Conservation (phyloP, 1,140 invertebrate genomes). For the Aphelenchoides fujianensis region DNA sequence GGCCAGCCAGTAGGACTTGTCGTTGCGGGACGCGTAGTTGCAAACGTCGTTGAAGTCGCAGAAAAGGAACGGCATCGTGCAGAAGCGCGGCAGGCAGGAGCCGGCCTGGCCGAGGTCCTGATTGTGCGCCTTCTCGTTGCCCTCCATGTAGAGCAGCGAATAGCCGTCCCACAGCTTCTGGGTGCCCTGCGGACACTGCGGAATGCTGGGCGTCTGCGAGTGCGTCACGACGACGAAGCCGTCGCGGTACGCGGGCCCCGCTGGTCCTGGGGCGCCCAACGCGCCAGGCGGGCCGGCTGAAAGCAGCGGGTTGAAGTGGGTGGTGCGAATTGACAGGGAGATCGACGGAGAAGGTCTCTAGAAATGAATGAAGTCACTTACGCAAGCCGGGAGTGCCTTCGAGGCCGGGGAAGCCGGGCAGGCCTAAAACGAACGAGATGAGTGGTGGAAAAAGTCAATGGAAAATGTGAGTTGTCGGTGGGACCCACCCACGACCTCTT, state of each 20-base stretch:
- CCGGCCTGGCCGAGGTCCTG: slow-evolving; percentile 87
- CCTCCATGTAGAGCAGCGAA: slow-evolving; percentile 88
- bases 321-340: not conserved
- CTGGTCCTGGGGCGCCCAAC: slow-evolving; percentile 40
- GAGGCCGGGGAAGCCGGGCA: slow-evolving; percentile 45
- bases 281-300: slow-evolving; percentile 29
- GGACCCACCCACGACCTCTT: too few species aligned
- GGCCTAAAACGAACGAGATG: slow-evolving; percentile 20
- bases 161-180: slow-evolving; percentile 90
- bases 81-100: slow-evolving; percentile 87
- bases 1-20: slow-evolving; percentile 92
- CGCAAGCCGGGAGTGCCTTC: slow-evolving; percentile 39
- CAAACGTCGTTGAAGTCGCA: slow-evolving; percentile 94
- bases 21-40: slow-evolving; percentile 91
- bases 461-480: too few species aligned
- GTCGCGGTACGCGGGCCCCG: slow-evolving; percentile 70
- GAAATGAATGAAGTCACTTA: not conserved
- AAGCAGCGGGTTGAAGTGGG: slow-evolving; percentile 35
- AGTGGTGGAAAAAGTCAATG: too few species aligned
- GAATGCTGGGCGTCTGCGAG: slow-evolving; percentile 79
- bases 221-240: slow-evolving; percentile 85
- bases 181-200: slow-evolving; percentile 77
- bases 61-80: slow-evolving; percentile 94
- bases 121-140: slow-evolving; percentile 91
- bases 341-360: not conserved